phyloP scores from a whole-genome alignment of 2,797 vertebrate species.

The Hipposideros larvatus region DNA sequence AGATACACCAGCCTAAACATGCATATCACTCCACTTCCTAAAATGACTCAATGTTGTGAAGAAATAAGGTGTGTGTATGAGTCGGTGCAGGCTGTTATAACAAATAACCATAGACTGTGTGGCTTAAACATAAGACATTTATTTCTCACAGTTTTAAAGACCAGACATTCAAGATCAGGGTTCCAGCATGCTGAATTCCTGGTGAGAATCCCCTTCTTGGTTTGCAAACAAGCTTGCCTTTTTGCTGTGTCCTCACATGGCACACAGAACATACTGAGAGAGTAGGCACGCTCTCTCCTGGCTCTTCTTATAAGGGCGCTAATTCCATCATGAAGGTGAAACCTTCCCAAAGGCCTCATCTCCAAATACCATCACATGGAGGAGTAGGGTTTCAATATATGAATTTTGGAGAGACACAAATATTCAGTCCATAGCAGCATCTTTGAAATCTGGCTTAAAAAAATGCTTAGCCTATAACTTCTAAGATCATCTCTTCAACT shows the following conservation, averaged over 20 bases:
- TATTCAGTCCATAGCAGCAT: neutral
- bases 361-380: neutral
- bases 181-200: neutral
- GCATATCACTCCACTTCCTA: neutral
- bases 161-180: neutral
- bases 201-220: neutral
- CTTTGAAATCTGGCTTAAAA: slow-evolving; percentile 27
- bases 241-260: neutral
- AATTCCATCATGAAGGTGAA: neutral
- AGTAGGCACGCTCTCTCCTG: neutral
- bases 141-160: neutral
- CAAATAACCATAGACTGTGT: neutral
- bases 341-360: neutral
- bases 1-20: neutral
- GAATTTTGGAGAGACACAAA: neutral
- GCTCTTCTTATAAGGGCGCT: neutral
- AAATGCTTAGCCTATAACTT: neutral
- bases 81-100: neutral
- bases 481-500: neutral
- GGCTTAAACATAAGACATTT: neutral
- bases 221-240: neutral
- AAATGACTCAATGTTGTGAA: neutral
- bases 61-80: neutral
- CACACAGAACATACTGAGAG: neutral
- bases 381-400: neutral